Evolutionary conservation across 2,888 invertebrate genomes (phyloP).

Genomic region (Plusia festucae): DNA sequence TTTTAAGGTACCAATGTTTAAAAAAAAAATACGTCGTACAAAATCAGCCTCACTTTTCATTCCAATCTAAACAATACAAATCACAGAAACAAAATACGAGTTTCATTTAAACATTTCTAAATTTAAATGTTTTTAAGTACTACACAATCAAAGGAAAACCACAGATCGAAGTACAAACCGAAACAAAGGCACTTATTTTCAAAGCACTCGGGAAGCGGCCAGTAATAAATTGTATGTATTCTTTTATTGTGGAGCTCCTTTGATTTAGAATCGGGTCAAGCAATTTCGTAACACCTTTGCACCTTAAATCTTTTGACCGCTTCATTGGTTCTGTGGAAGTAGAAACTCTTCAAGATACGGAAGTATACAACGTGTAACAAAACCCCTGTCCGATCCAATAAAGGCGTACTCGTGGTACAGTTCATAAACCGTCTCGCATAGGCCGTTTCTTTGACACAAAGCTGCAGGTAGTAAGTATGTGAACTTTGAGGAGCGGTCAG

Average conservation of each 20-base stretch:
- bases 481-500: too few relatives aligned
- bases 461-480: too few relatives aligned
- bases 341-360: not conserved
- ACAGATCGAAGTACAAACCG: slow-evolving; percentile 16
- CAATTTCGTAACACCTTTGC: slow-evolving; percentile 5
- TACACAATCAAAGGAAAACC: slow-evolving; percentile 39
- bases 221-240: slow-evolving; percentile 71
- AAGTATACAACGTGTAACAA: too few relatives aligned
- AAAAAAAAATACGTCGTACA: too few relatives aligned
- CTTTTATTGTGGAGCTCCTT: slow-evolving; percentile 58
- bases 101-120: not conserved
- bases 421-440: too few relatives aligned
- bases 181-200: slow-evolving; percentile 43
- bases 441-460: too few relatives aligned
- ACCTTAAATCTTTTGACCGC: not conserved
- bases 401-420: too few relatives aligned
- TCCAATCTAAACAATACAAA: not conserved
- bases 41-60: not conserved
- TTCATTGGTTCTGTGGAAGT: not conserved
- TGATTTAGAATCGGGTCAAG: slow-evolving; percentile 46
- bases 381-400: too few relatives aligned
- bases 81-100: not conserved
- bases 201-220: slow-evolving; percentile 68
- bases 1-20: too few relatives aligned
- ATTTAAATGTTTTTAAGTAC: slow-evolving; percentile 3